A percentile compares a stretch with the other conserved stretches of the same genome.
phyloP scores from a whole-genome alignment of 2,797 vertebrate species.

The Schizothorax lantsangensis region DNA sequence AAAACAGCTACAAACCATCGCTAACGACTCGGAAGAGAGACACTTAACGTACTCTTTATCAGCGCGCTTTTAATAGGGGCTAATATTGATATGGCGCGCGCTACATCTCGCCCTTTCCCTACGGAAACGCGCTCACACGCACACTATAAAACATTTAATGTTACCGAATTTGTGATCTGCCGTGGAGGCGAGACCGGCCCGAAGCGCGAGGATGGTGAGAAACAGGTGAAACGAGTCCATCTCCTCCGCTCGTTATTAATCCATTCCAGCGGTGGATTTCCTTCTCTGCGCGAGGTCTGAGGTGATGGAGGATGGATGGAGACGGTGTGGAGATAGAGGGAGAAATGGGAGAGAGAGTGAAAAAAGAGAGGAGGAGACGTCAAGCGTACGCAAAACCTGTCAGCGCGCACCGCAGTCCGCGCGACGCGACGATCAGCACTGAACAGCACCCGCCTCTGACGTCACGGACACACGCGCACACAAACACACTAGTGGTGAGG shows the following conservation, averaged over 20 bases:
- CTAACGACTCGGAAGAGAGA: neutral
- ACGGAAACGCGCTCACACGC: neutral
- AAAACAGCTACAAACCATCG: neutral
- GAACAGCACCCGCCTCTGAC: conserved; percentile 56
- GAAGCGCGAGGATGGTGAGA: conserved; percentile 56
- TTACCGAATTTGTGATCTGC: conserved; percentile 69
- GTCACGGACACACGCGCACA: conserved; percentile 33
- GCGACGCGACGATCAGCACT: conserved; percentile 52
- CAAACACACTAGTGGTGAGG: neutral
- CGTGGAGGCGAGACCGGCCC: conserved; percentile 32
- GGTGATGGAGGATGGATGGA: conserved; percentile 39
- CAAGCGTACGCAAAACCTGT: conserved; percentile 29
- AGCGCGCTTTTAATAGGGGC: neutral
- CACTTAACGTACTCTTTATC: neutral
- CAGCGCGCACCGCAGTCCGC: conserved; percentile 55
- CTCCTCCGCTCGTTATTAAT: conserved; percentile 54
- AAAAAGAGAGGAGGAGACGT: conserved; percentile 40
- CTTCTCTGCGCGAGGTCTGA: neutral
- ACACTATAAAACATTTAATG: conserved; percentile 46
- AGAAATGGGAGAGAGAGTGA: conserved; percentile 11
- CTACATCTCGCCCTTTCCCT: conserved; percentile 16
- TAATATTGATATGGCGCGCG: conserved; percentile 15
- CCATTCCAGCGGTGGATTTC: conserved; percentile 47
- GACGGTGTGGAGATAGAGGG: conserved; percentile 28
- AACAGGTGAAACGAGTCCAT: conserved; percentile 58